Conservation (phyloP, 2,888 invertebrate species). For the Epicampocera succincta region DNA sequence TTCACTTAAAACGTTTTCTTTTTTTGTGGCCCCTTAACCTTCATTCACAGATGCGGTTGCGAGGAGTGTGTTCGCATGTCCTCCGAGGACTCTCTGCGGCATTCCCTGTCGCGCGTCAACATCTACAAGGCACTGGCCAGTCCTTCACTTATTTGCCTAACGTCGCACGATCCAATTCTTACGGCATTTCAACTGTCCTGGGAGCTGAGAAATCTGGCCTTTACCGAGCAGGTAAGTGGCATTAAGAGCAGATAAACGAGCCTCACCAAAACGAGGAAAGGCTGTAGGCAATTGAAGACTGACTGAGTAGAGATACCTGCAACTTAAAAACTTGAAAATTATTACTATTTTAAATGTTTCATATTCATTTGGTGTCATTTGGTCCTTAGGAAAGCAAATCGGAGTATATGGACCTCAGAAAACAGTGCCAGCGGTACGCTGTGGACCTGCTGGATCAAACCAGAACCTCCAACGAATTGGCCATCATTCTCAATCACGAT, state of each 20-base stretch:
- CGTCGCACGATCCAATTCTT: slow-evolving; percentile 94
- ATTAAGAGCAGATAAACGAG: background rate
- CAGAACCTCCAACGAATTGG: slow-evolving; percentile 94
- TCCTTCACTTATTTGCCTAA: slow-evolving; percentile 95
- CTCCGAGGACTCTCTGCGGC: slow-evolving; percentile 88
- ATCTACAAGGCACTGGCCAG: slow-evolving; percentile 95
- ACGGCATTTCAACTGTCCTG: slow-evolving; percentile 97
- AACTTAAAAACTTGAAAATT: no score
- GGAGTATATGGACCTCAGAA: slow-evolving; percentile 93
- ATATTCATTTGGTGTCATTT: background rate
- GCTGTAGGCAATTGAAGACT: no score
- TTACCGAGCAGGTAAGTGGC: slow-evolving; percentile 88
- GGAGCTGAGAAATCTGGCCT: slow-evolving; percentile 94
- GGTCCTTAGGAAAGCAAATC: slow-evolving; percentile 89
- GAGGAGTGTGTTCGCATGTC: slow-evolving; percentile 91
- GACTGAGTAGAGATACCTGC: no score
- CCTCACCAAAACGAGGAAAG: no score
- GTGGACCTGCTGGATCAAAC: slow-evolving; percentile 95
- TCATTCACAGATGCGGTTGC: slow-evolving; percentile 88
- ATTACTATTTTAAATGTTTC: no score
- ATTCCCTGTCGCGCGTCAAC: slow-evolving; percentile 94
- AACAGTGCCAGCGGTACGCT: slow-evolving; percentile 94
- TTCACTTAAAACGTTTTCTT: no score
- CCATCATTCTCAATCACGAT: slow-evolving; percentile 96
- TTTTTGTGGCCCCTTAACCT: background rate